A percentile compares a stretch with the other conserved stretches of the same genome.
Evolutionary conservation across 35 echinoderm and acorn worm genomes (phyloP).

Genomic region (Diadema setosum): DNA sequence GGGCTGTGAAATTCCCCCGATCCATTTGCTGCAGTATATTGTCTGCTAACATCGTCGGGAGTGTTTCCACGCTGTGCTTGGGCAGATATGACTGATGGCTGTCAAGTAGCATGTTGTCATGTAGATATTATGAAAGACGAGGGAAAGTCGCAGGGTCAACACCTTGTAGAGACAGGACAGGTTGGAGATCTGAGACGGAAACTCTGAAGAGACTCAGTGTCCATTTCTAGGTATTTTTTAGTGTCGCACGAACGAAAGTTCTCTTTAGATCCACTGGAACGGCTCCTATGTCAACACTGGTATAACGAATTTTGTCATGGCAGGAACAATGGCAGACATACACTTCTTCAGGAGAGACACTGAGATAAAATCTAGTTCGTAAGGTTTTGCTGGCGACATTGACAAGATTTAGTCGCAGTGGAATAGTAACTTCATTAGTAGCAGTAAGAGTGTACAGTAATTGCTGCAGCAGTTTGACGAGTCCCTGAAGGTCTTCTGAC

Average conservation of each 20-base stretch:
- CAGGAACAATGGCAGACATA: neutral
- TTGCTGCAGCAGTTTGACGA: neutral
- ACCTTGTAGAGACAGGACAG: neutral
- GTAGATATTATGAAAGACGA: no score
- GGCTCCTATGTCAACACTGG: neutral
- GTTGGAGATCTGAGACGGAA: neutral
- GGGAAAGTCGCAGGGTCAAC: neutral
- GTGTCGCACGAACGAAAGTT: neutral
- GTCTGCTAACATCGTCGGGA: neutral
- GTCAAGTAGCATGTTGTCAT: no score
- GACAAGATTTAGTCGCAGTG: no score
- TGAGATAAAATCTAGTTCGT: constrained; percentile 22
- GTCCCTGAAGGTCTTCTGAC: neutral
- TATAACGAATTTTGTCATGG: constrained; percentile 4
- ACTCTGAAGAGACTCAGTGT: no score
- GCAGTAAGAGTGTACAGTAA: neutral
- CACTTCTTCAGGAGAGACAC: neutral
- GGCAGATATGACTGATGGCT: neutral
- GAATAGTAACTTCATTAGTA: neutral
- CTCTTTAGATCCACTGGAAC: neutral
- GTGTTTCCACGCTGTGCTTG: neutral
- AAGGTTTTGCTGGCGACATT: constrained; percentile 33
- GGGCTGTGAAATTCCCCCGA: neutral
- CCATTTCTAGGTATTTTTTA: neutral
- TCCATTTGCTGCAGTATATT: constrained; percentile 29